Conservation (phyloP, 2,888 invertebrate genomes). For the Muscina levida region DNA sequence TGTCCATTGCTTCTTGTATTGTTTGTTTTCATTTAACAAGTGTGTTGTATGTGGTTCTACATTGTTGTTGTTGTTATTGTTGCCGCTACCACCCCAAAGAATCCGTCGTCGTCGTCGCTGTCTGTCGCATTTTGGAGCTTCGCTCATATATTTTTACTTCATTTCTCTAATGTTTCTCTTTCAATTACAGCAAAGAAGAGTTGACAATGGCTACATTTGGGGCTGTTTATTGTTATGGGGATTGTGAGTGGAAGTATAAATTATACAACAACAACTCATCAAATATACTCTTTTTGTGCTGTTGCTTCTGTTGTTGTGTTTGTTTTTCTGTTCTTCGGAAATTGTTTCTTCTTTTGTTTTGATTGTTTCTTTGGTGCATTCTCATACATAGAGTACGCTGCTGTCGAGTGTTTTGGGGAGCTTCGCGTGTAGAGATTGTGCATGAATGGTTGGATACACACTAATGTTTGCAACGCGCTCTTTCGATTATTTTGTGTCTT, state of each 20-base stretch:
- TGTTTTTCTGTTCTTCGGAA: constrained; percentile 23
- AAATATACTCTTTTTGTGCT: constrained; percentile 39
- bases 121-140: not conserved
- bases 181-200: not conserved
- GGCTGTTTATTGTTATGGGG: constrained; percentile 7
- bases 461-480: not conserved
- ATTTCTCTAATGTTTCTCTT: not conserved
- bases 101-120: too few relatives aligned
- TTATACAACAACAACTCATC: not conserved
- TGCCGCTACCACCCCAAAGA: not conserved
- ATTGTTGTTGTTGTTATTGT: not conserved
- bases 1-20: constrained; percentile 17
- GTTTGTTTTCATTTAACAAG: constrained; percentile 52
- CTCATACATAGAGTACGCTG: not conserved
- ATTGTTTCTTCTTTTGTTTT: constrained; percentile 39
- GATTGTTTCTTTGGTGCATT: constrained; percentile 32
- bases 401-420: constrained; percentile 11
- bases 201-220: not conserved
- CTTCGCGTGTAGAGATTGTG: not conserved
- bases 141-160: constrained; percentile 8
- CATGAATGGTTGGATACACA: constrained; percentile 7
- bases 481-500: constrained; percentile 1
- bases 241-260: not conserved
- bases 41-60: constrained; percentile 48
- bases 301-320: not conserved